A percentile compares a stretch with the other conserved stretches of the same genome.
These are phyloP conservation scores for Oscheius sp. DNA, from an alignment of 2,888 invertebrate species.

Conservation along the genomic window DNA sequence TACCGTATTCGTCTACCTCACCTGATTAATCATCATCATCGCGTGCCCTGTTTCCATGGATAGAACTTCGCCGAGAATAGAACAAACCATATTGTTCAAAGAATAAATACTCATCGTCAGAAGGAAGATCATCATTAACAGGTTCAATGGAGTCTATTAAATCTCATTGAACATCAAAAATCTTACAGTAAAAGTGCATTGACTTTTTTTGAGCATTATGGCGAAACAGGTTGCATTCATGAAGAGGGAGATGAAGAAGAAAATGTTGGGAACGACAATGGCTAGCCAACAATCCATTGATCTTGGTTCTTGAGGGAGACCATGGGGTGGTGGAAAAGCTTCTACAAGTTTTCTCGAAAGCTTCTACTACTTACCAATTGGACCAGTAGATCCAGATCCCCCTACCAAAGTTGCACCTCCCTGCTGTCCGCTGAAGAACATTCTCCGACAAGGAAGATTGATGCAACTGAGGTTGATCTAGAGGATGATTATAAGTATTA, in stretches of 20 bases:
- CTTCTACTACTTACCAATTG: no score
- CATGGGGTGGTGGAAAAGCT: no score
- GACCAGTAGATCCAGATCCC: no score
- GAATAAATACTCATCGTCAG: neutral
- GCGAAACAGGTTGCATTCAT: conserved; percentile 14
- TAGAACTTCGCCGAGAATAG: conserved; percentile 5
- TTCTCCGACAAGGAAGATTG: neutral
- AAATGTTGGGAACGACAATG: conserved; percentile 5
- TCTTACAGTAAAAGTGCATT: conserved; percentile 17
- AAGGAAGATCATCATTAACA: conserved; percentile 17
- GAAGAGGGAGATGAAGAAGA: neutral
- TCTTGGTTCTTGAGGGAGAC: neutral
- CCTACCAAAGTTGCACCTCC: no score
- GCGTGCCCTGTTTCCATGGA: neutral
- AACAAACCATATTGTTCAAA: conserved; percentile 10
- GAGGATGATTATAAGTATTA: no score
- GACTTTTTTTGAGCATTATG: conserved; percentile 6
- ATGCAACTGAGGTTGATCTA: no score
- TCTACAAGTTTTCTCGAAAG: no score
- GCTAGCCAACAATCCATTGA: neutral
- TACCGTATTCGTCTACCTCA: no score
- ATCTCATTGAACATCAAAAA: neutral
- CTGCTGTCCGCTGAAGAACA: conserved; percentile 1
- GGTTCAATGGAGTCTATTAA: conserved; percentile 1
- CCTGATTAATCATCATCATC: conserved; percentile 3